Base-by-base conservation (phyloP, 2,113 vertebrate genomes). In the Hydrolagus affinis region DNA sequence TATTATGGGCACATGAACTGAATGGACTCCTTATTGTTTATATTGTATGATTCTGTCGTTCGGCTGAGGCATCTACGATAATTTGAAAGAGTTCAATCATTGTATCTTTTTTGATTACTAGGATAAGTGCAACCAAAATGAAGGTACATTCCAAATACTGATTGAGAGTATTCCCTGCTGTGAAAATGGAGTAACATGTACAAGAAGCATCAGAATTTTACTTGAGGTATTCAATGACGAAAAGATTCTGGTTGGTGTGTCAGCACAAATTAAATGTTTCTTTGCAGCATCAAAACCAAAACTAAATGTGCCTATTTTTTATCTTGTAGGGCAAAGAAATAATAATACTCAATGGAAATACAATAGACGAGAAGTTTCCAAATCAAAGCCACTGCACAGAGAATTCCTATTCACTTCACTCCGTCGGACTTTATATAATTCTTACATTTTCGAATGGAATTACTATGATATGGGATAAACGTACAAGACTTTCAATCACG, bases 181-280 rank as follows among this genome's bases (percentile, higher is more conserved):
- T 83, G 78, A 83, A 83, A 83, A 83, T 83, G 78, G 78, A 83
- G 78, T 83, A 60, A 83, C 78, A 4, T 83, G 78, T 68, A 66
- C 78, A 83, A 32, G 78, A 30, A 66, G 66, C 32, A 32, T 83
- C 78, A 83, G 62, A 32, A 83, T 83, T 64, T 30, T 83, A n/a
- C 1, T 66, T 68, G 62, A 66, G 78, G 78, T 83, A 11, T 21
- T 11, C 66, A 11, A 11, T 17, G 1, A 32, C 19, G 17, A 11
- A 66, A 17, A 21, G 6, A 14, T 30, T 30, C 12, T 66, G 6
- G 9, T 10, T 3, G 23, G 14, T 32, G 30, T 19, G 25, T 77
- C 32, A 3, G 8, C 4, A 28, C 7, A 83, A 19, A 19, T 69
- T 19, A 69, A 69, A 69, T 21, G 15, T 7, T 7, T 21, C 17